Percentiles rank a stretch among this genome's conserved stretches.
Conservation (phyloP, 2,888 invertebrate genomes). For the Noctua janthina region DNA sequence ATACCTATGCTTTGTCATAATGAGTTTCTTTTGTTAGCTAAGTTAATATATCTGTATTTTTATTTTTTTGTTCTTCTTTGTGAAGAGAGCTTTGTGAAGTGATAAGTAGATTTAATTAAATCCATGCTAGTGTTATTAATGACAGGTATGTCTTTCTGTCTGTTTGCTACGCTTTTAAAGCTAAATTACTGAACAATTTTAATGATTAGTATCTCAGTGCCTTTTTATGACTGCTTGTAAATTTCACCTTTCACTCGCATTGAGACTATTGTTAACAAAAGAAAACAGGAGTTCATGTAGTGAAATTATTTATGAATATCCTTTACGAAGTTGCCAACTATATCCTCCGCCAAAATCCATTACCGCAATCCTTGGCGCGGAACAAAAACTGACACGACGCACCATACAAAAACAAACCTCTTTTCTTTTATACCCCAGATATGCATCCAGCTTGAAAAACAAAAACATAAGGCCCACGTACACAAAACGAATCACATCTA, state of each 20-base stretch:
- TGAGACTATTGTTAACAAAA: neutral
- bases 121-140: slow-evolving; percentile 1
- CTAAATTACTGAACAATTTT: neutral
- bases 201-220: neutral
- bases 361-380: slow-evolving; percentile 29
- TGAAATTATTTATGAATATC: neutral
- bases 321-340: slow-evolving; percentile 5
- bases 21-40: slow-evolving; percentile 35
- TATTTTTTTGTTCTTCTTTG: slow-evolving; percentile 22
- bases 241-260: neutral
- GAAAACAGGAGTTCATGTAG: neutral
- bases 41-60: slow-evolving; percentile 24
- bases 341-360: slow-evolving; percentile 45
- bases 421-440: slow-evolving; percentile 30
- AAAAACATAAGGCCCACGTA: slow-evolving; percentile 54
- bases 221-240: neutral
- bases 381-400: slow-evolving; percentile 13
- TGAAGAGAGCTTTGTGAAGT: slow-evolving; percentile 12
- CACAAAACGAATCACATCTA: slow-evolving; percentile 63
- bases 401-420: neutral
- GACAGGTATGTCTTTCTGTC: neutral
- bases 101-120: slow-evolving; percentile 35
- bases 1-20: slow-evolving; percentile 15
- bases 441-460: slow-evolving; percentile 34
- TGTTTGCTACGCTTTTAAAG: neutral